Conservation (phyloP, 1,140 invertebrate genomes). For the Trachelipus rathkii region DNA sequence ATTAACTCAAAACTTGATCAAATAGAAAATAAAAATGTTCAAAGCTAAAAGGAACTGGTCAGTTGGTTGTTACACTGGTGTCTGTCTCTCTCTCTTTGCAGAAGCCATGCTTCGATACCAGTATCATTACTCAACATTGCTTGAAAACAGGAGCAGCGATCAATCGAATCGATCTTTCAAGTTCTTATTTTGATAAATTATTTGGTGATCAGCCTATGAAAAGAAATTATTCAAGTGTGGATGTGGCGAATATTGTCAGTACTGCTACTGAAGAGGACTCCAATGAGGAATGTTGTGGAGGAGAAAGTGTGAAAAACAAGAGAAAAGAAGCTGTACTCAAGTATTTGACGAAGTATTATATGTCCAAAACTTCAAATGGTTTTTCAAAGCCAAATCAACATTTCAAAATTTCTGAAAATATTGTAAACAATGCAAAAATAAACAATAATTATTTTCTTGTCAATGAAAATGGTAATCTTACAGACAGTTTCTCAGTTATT, state of each 20-base stretch:
- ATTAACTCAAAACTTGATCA: too few relatives aligned
- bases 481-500: too few relatives aligned
- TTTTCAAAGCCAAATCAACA: too few relatives aligned
- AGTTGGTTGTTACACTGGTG: too few relatives aligned
- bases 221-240: background rate
- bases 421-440: too few relatives aligned
- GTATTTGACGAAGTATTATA: background rate
- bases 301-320: background rate
- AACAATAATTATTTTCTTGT: too few relatives aligned
- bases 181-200: background rate
- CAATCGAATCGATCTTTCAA: background rate
- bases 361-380: background rate
- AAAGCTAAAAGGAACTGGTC: too few relatives aligned
- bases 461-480: too few relatives aligned
- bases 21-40: too few relatives aligned
- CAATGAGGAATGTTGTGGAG: background rate
- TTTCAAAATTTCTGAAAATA: too few relatives aligned
- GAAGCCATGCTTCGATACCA: background rate
- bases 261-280: too few relatives aligned
- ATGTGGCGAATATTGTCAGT: too few relatives aligned
- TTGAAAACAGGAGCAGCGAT: background rate
- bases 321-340: background rate
- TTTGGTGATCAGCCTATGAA: background rate
- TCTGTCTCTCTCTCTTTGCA: background rate
- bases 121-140: background rate